phyloP scores from a whole-genome alignment of 2,888 invertebrate genomes.

The Eutolmus rufibarbis region DNA sequence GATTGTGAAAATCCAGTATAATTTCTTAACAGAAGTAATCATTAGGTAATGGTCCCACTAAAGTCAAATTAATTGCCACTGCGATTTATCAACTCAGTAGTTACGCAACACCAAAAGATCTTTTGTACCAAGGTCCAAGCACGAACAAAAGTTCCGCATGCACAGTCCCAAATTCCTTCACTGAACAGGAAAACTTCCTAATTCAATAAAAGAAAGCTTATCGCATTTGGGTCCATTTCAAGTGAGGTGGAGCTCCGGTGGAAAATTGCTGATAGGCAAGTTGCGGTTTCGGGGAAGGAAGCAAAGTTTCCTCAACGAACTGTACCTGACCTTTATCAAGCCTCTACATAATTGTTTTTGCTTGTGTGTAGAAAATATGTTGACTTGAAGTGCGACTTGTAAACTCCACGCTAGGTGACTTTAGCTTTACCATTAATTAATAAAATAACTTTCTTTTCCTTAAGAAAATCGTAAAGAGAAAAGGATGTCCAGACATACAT shows the following conservation, averaged over 20 bases:
- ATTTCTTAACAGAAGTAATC: not conserved
- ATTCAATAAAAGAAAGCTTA: not conserved
- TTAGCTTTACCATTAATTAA: too few species aligned
- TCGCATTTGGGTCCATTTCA: not conserved
- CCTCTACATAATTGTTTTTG: too few species aligned
- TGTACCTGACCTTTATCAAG: too few species aligned
- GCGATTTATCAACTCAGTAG: not conserved
- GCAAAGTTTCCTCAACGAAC: too few species aligned
- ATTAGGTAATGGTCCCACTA: not conserved
- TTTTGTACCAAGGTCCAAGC: not conserved
- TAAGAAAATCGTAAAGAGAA: too few species aligned
- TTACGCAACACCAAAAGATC: not conserved
- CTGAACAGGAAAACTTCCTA: not conserved
- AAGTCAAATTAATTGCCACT: not conserved
- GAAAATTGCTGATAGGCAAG: not conserved
- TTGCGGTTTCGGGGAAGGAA: not conserved
- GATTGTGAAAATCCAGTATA: not conserved
- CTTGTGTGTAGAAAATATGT: too few species aligned
- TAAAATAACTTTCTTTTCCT: too few species aligned
- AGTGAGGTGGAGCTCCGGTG: not conserved
- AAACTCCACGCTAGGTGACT: too few species aligned
- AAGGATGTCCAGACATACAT: too few species aligned
- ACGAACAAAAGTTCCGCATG: not conserved
- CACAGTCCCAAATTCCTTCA: not conserved
- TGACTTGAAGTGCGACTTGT: too few species aligned